Base-by-base conservation (phyloP, 2,797 vertebrate species). In the Tokudaia muenninki region DNA sequence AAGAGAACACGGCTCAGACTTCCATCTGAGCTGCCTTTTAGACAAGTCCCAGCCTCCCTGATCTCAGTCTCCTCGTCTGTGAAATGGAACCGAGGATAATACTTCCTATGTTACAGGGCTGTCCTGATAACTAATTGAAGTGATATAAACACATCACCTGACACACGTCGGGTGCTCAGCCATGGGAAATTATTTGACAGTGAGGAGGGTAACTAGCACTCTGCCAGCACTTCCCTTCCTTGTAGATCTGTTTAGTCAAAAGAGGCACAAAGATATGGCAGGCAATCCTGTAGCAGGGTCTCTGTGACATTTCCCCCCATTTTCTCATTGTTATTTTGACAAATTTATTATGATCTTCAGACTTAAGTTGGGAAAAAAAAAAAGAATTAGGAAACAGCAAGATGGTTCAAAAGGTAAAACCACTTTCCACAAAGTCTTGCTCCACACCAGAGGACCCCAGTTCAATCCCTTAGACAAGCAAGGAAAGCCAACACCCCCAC, bases 301-400 rank as follows among this genome's bases (percentile, higher is more conserved):
- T 50, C 24, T 78, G 7, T 67, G 19, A 67, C 75, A 6, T 55
- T 55, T n/a, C 13, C 31, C 34, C 12, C 29, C 47, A 84, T 78
- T 91, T 96, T 91, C 79, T 93, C 19, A 87, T 9, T 90, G 37
- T 72, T 47, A 94, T 24, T 93, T 91, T 41, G 63, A 92, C 57
- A 94, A 79, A 90, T 72, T 90, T 82, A 57, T 94, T 79, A 83
- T 17, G 44, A 47, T 77, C 22, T 63, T 26, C 31, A 89, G 72
- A n/a, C 65, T 31, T 26, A 74, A 86, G n/a, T 52, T 91, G 52
- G 24, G 72, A 13, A 61, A 13, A 61, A 59, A 13, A 59, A 26
- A 52, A 52, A 59, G 12, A 57, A 26, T 8, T 59, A n/a, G 34
- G 34, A 37, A 52, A 6, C 79, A 37, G 11, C 13, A 21, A 59